Evolutionary conservation across 1,140 invertebrate genomes (phyloP), one percentile per base, ranked within the genome.

Genomic region (Musca domestica): DNA sequence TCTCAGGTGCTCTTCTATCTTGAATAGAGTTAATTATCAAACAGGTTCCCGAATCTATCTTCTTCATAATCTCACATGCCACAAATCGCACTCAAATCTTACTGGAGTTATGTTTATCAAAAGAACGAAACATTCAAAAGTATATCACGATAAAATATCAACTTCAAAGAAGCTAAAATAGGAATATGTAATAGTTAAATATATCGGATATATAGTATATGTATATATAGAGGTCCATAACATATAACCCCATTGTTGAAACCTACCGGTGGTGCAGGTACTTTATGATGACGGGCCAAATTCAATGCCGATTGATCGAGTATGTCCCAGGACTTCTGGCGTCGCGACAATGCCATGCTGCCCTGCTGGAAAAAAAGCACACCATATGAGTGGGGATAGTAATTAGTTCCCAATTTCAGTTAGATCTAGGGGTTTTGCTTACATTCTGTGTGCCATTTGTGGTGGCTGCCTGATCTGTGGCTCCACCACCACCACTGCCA

Each of bases 241-340:
- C 5, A 25, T 23, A 58, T 58, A 27, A n/a, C 3, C 22, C 9
- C 46, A n/a, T 66, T 2, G 20, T 10, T 0, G 15, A n/a, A 25
- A 23, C 51, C 85, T 81, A 92, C 90, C 89, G 91, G 90, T 76
- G 90, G 88, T 14, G 86, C 81, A 19, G 86, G 84, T 69, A 88
- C 86, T 81, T 91, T 90, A 64, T 88, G 85, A 68, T 87, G 86
- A 49, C 84, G 83, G 1, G 90, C 89, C 73, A 90, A 90, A 52
- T 87, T 86, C 66, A 94, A 83, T 1, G 91, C 90, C 19, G 87
- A 86, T 76, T 95, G 93, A 78, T 96, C 94, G 4, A 95, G 83
- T 48, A 95, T 83, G 82, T 96, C 95, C 91, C 94, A 96, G 2
- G 94, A 95, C 80, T 96, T 96, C 84, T 96, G 94, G n/a, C 93